Percentiles rank a stretch among this genome's conserved stretches.
Conservation (phyloP, 2,888 invertebrate genomes). For the Phasia obesa region DNA sequence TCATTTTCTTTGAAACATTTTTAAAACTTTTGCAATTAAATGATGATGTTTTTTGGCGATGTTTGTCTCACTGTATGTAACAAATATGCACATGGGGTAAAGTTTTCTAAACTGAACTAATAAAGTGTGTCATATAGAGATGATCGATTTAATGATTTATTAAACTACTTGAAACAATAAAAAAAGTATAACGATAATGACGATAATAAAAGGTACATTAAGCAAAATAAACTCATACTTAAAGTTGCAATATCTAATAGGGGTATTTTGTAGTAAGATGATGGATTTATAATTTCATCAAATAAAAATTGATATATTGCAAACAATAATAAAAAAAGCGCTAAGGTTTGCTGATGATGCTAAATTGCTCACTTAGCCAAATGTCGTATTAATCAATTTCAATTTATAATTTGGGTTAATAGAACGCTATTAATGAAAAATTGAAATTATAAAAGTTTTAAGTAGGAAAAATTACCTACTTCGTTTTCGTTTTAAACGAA, state of each 20-base stretch:
- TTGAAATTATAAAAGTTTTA: too few species aligned
- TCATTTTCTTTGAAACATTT: conserved; percentile 15
- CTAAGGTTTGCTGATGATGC: too few species aligned
- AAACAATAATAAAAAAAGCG: too few species aligned
- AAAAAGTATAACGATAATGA: not conserved
- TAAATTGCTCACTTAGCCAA: too few species aligned
- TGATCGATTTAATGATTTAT: conserved; percentile 52
- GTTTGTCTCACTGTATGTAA: conserved; percentile 26
- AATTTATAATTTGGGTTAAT: too few species aligned
- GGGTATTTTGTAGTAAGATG: conserved; percentile 9
- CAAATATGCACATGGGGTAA: not conserved
- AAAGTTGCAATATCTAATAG: conserved; percentile 7
- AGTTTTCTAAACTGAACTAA: conserved; percentile 21
- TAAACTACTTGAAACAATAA: conserved; percentile 35
- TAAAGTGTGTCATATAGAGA: conserved; percentile 13
- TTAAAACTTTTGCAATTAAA: conserved; percentile 40
- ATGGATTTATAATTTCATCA: too few species aligned
- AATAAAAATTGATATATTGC: too few species aligned
- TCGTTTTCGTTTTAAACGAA: too few species aligned
- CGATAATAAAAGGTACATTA: conserved; percentile 6
- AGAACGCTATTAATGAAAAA: too few species aligned
- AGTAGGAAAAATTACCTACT: too few species aligned
- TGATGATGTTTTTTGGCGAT: conserved; percentile 6
- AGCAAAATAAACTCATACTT: conserved; percentile 24
- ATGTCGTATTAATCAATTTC: too few species aligned